These are phyloP conservation scores for Masnerella sp. DNA, from an alignment of 2,888 invertebrate genomes.

Conservation along the genomic window DNA sequence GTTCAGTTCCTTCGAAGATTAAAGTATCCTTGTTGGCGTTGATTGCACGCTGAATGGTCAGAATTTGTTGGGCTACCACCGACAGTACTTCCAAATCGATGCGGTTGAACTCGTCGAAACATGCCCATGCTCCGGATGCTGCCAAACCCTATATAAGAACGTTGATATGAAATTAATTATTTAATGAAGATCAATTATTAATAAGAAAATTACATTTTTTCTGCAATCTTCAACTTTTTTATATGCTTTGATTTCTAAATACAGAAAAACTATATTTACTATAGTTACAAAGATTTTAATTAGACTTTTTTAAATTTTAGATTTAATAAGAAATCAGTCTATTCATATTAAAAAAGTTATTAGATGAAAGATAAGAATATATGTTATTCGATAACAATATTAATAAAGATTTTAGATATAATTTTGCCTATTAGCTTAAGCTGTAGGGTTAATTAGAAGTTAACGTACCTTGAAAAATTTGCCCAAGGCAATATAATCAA, in stretches of 20 bases:
- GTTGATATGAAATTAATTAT: background rate
- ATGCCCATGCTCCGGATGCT: conserved; percentile 81
- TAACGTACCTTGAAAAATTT: conserved; percentile 79
- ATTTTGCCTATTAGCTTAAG: no score
- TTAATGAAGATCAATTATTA: background rate
- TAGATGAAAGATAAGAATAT: no score
- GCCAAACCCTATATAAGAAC: conserved; percentile 80
- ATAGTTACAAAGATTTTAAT: no score
- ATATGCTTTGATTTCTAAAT: no score
- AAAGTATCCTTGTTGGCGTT: conserved; percentile 77
- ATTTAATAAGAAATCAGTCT: no score
- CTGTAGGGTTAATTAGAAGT: no score
- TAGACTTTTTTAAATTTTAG: no score
- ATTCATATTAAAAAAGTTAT: no score
- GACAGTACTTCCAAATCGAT: conserved; percentile 82
- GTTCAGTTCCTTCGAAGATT: conserved; percentile 80
- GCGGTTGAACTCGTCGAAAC: conserved; percentile 82
- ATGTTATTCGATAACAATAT: no score
- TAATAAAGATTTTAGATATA: no score
- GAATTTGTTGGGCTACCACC: conserved; percentile 82
- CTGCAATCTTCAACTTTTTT: no score
- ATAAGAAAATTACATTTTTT: background rate
- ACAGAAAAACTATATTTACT: no score
- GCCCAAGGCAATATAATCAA: conserved; percentile 83
- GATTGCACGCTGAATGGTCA: conserved; percentile 81